A percentile compares a stretch with the other conserved stretches of the same genome.
Evolutionary conservation across 2,888 invertebrate genomes (phyloP).

Genomic region (Gonocerus acuteangulatus): DNA sequence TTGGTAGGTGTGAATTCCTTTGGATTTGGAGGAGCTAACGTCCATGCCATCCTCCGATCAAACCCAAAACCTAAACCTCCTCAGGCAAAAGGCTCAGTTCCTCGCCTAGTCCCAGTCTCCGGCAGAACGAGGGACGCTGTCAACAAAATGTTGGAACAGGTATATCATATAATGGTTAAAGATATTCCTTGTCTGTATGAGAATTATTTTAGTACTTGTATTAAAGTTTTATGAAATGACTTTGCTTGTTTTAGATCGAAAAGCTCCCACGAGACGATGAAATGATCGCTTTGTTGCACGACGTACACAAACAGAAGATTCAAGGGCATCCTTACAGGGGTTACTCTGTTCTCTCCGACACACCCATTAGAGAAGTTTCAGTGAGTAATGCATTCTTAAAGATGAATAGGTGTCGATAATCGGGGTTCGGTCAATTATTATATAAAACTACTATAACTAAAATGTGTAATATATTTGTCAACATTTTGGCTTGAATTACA

Average conservation of each 20-base stretch:
- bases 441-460: too few relatives aligned
- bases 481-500: too few relatives aligned
- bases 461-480: too few relatives aligned
- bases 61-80: slow-evolving; percentile 61
- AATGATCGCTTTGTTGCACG: slow-evolving; percentile 67
- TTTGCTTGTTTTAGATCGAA: slow-evolving; percentile 42
- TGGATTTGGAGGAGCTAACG: slow-evolving; percentile 96
- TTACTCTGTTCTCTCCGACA: slow-evolving; percentile 57
- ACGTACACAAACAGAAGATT: slow-evolving; percentile 62
- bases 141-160: slow-evolving; percentile 55
- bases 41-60: slow-evolving; percentile 79
- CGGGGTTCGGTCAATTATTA: too few relatives aligned
- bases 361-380: slow-evolving; percentile 48
- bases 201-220: too few relatives aligned
- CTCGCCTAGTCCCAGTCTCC: slow-evolving; percentile 67
- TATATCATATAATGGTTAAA: slow-evolving; percentile 39
- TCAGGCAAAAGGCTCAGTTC: slow-evolving; percentile 51
- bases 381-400: slow-evolving; percentile 42
- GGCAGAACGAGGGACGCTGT: slow-evolving; percentile 81
- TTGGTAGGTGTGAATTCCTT: slow-evolving; percentile 91
- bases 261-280: slow-evolving; percentile 54
- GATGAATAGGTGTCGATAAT: too few relatives aligned
- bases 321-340: slow-evolving; percentile 75
- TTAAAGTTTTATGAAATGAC: background rate
- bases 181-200: too few relatives aligned